These are phyloP conservation scores for Whitmania pigra DNA, from an alignment of 1,140 invertebrate species.

Conservation along the genomic window DNA sequence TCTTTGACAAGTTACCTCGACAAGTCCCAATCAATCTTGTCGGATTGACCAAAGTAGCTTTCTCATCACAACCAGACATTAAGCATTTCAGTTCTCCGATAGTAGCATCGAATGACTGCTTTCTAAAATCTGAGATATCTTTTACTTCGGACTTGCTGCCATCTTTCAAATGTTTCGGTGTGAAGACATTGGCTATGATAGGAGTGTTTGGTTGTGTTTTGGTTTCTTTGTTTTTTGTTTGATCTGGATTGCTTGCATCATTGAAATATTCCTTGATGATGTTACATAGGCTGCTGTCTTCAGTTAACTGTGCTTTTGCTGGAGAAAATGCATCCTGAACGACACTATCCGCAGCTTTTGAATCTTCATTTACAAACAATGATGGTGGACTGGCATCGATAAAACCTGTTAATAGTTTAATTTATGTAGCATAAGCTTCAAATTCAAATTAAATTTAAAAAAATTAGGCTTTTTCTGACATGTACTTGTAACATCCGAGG, in stretches of 20 bases:
- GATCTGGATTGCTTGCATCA: not conserved
- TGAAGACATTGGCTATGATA: not conserved
- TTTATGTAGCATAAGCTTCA: too few relatives aligned
- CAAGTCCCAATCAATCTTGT: too few relatives aligned
- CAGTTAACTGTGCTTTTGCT: not conserved
- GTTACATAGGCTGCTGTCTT: not conserved
- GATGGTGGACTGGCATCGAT: too few relatives aligned
- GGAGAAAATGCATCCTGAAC: too few relatives aligned
- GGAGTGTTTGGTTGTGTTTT: not conserved
- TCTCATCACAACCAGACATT: not conserved
- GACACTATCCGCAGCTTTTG: too few relatives aligned
- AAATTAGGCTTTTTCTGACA: too few relatives aligned
- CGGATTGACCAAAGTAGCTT: too few relatives aligned
- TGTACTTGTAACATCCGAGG: too few relatives aligned
- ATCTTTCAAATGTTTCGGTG: not conserved
- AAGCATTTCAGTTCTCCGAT: not conserved
- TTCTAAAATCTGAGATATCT: not conserved
- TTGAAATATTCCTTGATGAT: not conserved
- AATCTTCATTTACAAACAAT: too few relatives aligned
- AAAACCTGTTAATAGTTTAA: too few relatives aligned
- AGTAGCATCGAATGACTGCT: conserved; percentile 3
- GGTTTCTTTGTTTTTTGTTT: not conserved
- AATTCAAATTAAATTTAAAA: too few relatives aligned
- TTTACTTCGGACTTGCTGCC: not conserved
- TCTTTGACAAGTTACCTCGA: too few relatives aligned